phyloP scores from a whole-genome alignment of 2,797 vertebrate species.

The Molossus alvarezi region DNA sequence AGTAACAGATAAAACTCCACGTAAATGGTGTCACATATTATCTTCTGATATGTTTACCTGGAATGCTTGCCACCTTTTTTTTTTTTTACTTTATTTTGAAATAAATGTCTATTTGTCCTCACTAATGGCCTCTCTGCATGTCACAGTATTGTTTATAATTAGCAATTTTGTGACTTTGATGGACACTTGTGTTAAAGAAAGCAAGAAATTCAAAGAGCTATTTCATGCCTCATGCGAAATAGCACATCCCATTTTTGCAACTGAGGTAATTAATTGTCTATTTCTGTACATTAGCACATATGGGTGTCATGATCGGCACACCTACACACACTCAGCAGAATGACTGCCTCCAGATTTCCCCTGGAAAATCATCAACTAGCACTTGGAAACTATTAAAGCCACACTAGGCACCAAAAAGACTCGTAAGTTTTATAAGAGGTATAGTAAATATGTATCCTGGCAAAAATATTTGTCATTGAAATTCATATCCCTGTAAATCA shows the following conservation, averaged over 20 bases:
- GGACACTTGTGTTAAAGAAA: neutral
- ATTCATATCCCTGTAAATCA: neutral
- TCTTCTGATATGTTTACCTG: neutral
- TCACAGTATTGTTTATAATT: neutral
- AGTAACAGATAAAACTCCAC: neutral
- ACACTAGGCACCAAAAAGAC: neutral
- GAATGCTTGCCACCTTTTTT: neutral
- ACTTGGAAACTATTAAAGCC: neutral
- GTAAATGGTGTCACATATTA: neutral
- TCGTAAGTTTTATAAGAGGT: neutral
- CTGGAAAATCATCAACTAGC: conserved; percentile 36
- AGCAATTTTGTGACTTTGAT: neutral
- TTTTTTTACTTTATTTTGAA: neutral
- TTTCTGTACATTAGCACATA: conserved; percentile 78
- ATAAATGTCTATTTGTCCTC: neutral
- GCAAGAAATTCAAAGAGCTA: neutral
- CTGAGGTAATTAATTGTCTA: conserved; percentile 68
- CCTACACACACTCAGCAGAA: conserved; percentile 70
- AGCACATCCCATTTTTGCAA: conserved; percentile 66
- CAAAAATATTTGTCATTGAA: conserved; percentile 22
- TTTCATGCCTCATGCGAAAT: neutral
- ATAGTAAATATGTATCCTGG: neutral
- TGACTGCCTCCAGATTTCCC: conserved; percentile 2
- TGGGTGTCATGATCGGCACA: conserved; percentile 46
- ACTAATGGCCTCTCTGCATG: no score